Evolutionary conservation across 2,888 invertebrate species (phyloP).

Genomic region (Pseudolycoriella hygida): DNA sequence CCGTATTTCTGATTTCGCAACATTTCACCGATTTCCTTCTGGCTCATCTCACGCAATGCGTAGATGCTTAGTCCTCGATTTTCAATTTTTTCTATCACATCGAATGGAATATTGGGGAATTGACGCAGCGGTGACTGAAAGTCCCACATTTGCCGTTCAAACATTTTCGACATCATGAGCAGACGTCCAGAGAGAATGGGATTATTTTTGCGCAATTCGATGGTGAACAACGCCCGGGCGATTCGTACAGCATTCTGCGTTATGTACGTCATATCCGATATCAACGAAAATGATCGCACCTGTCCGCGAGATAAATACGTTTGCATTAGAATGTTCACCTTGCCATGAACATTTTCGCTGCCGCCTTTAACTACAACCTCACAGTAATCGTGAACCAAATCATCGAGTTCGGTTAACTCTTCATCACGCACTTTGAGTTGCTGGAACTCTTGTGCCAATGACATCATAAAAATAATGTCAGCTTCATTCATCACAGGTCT

Average conservation of each 20-base stretch:
- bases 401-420: conserved; percentile 79
- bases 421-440: conserved; percentile 93
- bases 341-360: conserved; percentile 78
- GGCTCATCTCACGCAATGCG: conserved; percentile 68
- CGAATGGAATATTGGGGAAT: conserved; percentile 56
- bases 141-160: conserved; percentile 84
- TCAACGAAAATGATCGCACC: conserved; percentile 37
- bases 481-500: conserved; percentile 68
- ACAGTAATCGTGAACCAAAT: conserved; percentile 52
- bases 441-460: conserved; percentile 85
- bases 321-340: conserved; percentile 89
- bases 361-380: conserved; percentile 64
- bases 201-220: conserved; percentile 76
- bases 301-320: conserved; percentile 68
- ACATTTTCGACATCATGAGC: conserved; percentile 75
- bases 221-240: conserved; percentile 83
- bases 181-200: conserved; percentile 75
- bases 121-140: conserved; percentile 74
- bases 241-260: conserved; percentile 79
- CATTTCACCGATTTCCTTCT: conserved; percentile 67
- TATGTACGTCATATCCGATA: conserved; percentile 26
- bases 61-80: conserved; percentile 55
- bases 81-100: conserved; percentile 68
- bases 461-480: conserved; percentile 78
- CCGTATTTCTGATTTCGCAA: conserved; percentile 63